phyloP scores from a whole-genome alignment of 2,888 invertebrate species.

The Elegia similella region DNA sequence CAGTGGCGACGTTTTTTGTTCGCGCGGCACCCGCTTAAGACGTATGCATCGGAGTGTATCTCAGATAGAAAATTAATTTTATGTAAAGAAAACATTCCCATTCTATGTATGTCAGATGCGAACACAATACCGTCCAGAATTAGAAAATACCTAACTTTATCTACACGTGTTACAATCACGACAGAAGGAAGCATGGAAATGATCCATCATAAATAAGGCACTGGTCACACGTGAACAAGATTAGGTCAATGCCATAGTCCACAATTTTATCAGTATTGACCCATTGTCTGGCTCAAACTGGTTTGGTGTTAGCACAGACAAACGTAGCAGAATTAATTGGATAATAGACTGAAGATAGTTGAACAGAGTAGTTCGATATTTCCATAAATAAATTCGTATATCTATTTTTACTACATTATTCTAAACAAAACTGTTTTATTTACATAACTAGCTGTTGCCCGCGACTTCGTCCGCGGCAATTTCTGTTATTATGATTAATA shows the following conservation, averaged over 20 bases:
- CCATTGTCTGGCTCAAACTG: neutral
- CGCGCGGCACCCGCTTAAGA: too few relatives aligned
- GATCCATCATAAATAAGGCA: neutral
- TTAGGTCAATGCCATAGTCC: neutral
- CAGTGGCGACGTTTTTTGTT: too few relatives aligned
- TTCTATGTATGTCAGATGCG: too few relatives aligned
- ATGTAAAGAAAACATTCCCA: too few relatives aligned
- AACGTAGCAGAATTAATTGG: neutral
- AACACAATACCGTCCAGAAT: too few relatives aligned
- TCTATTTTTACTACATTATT: too few relatives aligned
- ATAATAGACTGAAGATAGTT: neutral
- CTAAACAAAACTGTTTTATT: too few relatives aligned
- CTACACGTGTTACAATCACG: neutral
- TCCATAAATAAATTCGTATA: neutral
- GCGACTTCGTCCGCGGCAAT: too few relatives aligned
- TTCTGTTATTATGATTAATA: too few relatives aligned
- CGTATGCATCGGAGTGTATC: too few relatives aligned
- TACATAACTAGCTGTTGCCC: too few relatives aligned
- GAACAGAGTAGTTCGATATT: neutral
- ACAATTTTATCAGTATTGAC: slow-evolving; percentile 6
- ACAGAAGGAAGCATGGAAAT: neutral
- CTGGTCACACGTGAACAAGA: neutral
- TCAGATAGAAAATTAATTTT: too few relatives aligned
- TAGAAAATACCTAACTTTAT: neutral
- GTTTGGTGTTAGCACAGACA: neutral